Conservation (phyloP, 2,113 vertebrate species). For the Lampris megalopsis region DNA sequence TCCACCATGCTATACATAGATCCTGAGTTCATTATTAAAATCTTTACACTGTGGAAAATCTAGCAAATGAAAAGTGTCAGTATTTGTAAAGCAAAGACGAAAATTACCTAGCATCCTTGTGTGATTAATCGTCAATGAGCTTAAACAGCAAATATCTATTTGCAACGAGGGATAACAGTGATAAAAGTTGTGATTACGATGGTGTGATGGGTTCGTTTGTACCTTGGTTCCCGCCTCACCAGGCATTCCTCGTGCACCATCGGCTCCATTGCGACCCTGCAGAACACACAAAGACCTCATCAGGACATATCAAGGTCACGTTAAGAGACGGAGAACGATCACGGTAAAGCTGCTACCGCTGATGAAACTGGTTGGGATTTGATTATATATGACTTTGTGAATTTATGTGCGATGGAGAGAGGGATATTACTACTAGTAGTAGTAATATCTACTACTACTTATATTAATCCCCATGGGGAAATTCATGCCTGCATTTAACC, state of each 20-base stretch:
- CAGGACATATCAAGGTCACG: conserved; percentile 27
- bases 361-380: conserved; percentile 26
- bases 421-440: conserved; percentile 5
- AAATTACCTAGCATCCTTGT: no score
- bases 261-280: conserved; percentile 94
- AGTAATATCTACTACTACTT: no score
- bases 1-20: not conserved
- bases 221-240: conserved; percentile 94
- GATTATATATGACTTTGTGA: conserved; percentile 50
- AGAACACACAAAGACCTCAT: conserved; percentile 27
- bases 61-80: no score
- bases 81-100: no score
- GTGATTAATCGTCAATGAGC: no score
- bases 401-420: conserved; percentile 25
- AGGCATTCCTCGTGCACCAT: conserved; percentile 95
- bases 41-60: no score
- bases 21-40: no score
- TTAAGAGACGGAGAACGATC: conserved; percentile 22
- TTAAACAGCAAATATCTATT: no score
- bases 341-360: conserved; percentile 1
- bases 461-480: no score
- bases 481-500: no score
- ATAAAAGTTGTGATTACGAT: not conserved
- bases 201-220: conserved; percentile 15
- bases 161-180: no score